phyloP scores from a whole-genome alignment of 2,113 vertebrate species.

The Nematolebias whitei region DNA sequence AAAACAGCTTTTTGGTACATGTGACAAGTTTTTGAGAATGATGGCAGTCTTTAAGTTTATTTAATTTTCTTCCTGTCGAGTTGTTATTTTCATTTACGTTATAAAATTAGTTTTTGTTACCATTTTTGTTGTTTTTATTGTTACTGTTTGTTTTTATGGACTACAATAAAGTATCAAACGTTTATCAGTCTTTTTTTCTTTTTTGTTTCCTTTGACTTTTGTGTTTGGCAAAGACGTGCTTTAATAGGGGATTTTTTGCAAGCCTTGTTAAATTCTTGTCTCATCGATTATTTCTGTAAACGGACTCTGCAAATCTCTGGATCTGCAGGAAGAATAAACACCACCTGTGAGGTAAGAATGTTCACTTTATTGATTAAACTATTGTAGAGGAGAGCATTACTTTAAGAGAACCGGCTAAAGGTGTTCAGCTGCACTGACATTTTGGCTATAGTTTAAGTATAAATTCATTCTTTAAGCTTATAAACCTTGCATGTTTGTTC shows the following conservation, averaged over 20 bases:
- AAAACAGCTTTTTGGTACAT: slow-evolving; percentile 54
- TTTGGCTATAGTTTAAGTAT: no score
- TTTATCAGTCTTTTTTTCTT: slow-evolving; percentile 22
- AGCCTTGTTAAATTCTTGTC: neutral
- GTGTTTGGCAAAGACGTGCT: neutral
- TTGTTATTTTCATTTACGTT: slow-evolving; percentile 71
- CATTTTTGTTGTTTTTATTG: slow-evolving; percentile 73
- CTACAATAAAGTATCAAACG: slow-evolving; percentile 72
- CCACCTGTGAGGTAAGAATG: neutral
- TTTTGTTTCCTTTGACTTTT: neutral
- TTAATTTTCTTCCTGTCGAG: slow-evolving; percentile 71
- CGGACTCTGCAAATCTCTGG: neutral
- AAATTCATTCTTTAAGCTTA: neutral
- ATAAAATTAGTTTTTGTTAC: slow-evolving; percentile 65
- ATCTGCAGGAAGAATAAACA: neutral
- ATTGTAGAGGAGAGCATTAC: no score
- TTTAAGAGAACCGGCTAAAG: neutral
- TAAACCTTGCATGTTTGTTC: neutral
- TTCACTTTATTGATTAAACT: no score
- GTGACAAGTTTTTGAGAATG: slow-evolving; percentile 48
- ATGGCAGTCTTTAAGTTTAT: slow-evolving; percentile 70
- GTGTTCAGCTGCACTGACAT: neutral
- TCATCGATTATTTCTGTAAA: neutral
- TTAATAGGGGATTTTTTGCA: neutral
- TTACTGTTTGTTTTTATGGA: slow-evolving; percentile 75